Evolutionary conservation across 2,888 invertebrate genomes (phyloP), one percentile per base, ranked within the genome.

Genomic region (Diaphora mendica): DNA sequence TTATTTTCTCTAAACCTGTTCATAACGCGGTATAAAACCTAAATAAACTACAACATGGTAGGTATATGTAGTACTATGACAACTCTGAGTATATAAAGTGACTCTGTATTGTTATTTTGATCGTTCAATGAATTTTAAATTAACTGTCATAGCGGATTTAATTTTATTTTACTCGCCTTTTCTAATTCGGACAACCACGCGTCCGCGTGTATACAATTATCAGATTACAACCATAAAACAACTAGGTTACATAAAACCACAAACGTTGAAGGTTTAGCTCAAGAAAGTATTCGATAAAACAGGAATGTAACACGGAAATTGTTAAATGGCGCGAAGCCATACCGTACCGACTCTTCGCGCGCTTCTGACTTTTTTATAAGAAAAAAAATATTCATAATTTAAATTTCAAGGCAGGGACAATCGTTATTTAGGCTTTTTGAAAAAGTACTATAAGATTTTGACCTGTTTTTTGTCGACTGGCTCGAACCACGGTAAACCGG

Each of bases 161-260:
- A n/a, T 55, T 59, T 59, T 26, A 4, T 59, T 35, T 3, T 7
- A 11, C n/a, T 26, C 13, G 11, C 26, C 59, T 15, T 26, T 3
- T 59, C 1, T 26, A 62, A 30, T 30, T 30, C 62, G 30, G 20
- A 23, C n/a, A 33, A 23, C 23, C 23, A 23, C 48, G 5, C 23
- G 33, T 35, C 39, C 62, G 69, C 35, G 73, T 73, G 73, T 55
- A 69, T 55, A 73, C 59, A 42, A 42, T 65, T 55, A 73, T 70
- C 65, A 59, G 73, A 73, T 73, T 73, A 65, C 33, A 72, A 30
- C 20, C 39, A 51, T 68, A 17, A 70, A 65, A 70, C 59, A 72
- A 68, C 33, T 64, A 17, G 68, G 72, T 65, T 59, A 51, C 33
- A 39, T 65, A 39, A 39, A 59, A 55, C 33, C 65, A 55, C 42